phyloP scores from a whole-genome alignment of 2,888 invertebrate species.

The Sinohyriopsis cumingii region DNA sequence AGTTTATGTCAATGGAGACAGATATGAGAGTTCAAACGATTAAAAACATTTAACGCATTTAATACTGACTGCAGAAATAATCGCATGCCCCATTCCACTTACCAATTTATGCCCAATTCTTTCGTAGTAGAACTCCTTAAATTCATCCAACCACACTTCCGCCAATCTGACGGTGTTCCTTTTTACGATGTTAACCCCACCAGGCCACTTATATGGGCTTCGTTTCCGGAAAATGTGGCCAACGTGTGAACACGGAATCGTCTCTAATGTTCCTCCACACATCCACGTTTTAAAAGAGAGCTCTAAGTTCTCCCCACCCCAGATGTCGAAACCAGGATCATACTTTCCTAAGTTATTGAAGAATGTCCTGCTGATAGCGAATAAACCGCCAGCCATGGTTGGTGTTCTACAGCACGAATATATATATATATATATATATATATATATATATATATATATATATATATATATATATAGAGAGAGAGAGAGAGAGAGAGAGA shows the following conservation, averaged over 20 bases:
- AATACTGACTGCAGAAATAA: not conserved
- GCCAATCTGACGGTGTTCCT: constrained; percentile 93
- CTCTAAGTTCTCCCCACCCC: constrained; percentile 99
- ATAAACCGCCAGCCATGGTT: constrained; percentile 83
- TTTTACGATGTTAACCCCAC: constrained; percentile 80
- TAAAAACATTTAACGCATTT: not conserved
- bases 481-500: too few species aligned
- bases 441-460: too few species aligned
- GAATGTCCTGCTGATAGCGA: constrained; percentile 90
- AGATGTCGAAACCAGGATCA: constrained; percentile 95
- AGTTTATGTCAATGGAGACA: not conserved
- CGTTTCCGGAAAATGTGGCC: constrained; percentile 95
- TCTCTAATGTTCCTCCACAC: constrained; percentile 93
- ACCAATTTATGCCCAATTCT: constrained; percentile 40
- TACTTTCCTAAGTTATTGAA: constrained; percentile 92
- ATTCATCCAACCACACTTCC: constrained; percentile 97
- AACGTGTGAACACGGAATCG: constrained; percentile 95
- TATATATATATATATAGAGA: too few species aligned
- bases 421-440: too few species aligned
- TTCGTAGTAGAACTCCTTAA: constrained; percentile 72
- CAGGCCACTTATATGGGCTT: constrained; percentile 85
- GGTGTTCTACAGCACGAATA: constrained; percentile 44
- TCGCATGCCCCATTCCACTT: constrained; percentile 1
- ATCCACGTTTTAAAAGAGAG: constrained; percentile 98
- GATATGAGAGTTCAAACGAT: not conserved